A percentile compares a stretch with the other conserved stretches of the same genome.
phyloP scores from a whole-genome alignment of 2,888 invertebrate species.

The Macroteleia sp. region DNA sequence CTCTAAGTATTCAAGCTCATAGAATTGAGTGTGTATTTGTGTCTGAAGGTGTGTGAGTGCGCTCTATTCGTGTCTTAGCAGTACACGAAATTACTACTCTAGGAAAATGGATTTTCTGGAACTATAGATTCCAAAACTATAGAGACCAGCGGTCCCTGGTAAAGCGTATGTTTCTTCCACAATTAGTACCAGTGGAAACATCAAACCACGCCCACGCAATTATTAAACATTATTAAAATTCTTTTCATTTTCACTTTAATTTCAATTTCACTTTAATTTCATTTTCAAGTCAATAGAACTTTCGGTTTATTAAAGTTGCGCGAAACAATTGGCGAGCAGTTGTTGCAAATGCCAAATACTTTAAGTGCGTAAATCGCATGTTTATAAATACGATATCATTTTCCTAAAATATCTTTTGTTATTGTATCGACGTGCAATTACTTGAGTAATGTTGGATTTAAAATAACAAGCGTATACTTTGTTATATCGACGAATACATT shows the following conservation, averaged over 20 bases:
- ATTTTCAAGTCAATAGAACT: slow-evolving; percentile 9
- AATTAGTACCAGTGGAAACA: slow-evolving; percentile 33
- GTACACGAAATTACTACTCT: slow-evolving; percentile 48
- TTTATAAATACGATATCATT: slow-evolving; percentile 23
- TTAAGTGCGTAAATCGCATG: slow-evolving; percentile 21
- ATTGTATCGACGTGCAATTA: no score
- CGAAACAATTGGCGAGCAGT: slow-evolving; percentile 20
- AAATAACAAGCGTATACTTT: no score
- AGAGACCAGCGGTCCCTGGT: slow-evolving; percentile 18
- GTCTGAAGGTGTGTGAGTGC: slow-evolving; percentile 9
- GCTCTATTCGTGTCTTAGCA: slow-evolving; percentile 37
- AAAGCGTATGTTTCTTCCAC: slow-evolving; percentile 32
- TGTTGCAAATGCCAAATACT: slow-evolving; percentile 26
- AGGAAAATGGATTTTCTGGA: slow-evolving; percentile 46
- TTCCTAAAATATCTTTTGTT: slow-evolving; percentile 32
- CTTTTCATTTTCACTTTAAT: neutral
- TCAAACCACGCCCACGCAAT: slow-evolving; percentile 28
- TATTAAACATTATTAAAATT: slow-evolving; percentile 36
- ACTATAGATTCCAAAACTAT: slow-evolving; percentile 35
- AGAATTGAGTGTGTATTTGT: slow-evolving; percentile 25
- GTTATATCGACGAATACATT: no score
- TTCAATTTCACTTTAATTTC: no score
- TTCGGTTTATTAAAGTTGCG: slow-evolving; percentile 23
- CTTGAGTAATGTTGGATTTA: no score
- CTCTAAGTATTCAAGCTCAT: slow-evolving; percentile 53